phyloP scores from a whole-genome alignment of 2,113 vertebrate genomes.

The Clupea harengus region DNA sequence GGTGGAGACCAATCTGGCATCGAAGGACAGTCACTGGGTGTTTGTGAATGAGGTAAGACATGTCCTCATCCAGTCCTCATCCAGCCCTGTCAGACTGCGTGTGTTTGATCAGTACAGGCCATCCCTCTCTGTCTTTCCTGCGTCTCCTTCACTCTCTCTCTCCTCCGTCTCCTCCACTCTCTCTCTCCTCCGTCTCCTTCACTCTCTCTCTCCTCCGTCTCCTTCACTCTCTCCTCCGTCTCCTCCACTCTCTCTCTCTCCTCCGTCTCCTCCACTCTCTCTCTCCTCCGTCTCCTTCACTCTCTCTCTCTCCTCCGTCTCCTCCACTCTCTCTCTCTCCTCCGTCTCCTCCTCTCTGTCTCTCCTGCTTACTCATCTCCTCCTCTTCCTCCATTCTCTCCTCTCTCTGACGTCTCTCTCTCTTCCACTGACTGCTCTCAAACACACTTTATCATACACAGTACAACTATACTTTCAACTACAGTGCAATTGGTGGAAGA shows the following conservation, averaged over 20 bases:
- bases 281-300: background rate
- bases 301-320: too few relatives aligned
- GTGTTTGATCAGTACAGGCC: background rate
- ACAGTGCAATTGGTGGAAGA: too few relatives aligned
- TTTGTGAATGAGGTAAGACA: slow-evolving; percentile 78
- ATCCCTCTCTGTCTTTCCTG: too few relatives aligned
- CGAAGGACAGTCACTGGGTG: slow-evolving; percentile 99
- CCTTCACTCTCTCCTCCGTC: background rate
- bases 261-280: background rate
- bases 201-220: background rate
- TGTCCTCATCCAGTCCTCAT: background rate
- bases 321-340: background rate
- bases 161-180: too few relatives aligned
- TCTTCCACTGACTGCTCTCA: too few relatives aligned
- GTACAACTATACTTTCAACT: too few relatives aligned
- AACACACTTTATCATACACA: too few relatives aligned
- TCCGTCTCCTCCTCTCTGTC: background rate
- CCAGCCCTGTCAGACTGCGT: background rate
- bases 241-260: too few relatives aligned
- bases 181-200: background rate
- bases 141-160: too few relatives aligned
- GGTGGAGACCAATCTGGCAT: slow-evolving; percentile 96
- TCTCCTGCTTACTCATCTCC: background rate
- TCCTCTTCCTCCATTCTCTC: background rate
- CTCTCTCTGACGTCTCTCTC: background rate